Percentiles rank a stretch among this genome's conserved stretches.
Evolutionary conservation across 2,797 vertebrate genomes (phyloP).

Genomic region (Dromococcyx pavoninus): DNA sequence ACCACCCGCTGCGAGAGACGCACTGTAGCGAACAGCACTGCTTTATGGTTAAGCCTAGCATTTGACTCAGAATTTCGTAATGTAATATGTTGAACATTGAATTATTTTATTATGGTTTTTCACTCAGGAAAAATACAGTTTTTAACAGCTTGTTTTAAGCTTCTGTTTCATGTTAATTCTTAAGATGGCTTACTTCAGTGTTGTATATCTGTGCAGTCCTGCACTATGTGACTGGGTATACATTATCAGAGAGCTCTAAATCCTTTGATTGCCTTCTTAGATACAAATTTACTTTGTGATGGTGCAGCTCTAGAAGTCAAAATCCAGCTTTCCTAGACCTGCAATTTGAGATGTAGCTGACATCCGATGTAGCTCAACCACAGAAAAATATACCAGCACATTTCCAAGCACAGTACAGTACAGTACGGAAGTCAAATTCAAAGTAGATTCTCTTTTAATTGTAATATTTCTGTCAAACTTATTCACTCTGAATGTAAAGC

Average conservation of each 20-base stretch:
- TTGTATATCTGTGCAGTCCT: neutral
- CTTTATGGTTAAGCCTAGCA: neutral
- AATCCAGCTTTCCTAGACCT: neutral
- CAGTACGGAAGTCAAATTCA: neutral
- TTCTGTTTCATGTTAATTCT: neutral
- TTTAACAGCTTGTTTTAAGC: neutral
- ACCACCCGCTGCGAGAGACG: neutral
- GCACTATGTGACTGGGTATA: neutral
- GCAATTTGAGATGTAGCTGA: neutral
- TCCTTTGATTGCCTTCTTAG: neutral
- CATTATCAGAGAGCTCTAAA: neutral
- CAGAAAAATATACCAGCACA: neutral
- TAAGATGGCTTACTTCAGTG: neutral
- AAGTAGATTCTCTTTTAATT: neutral
- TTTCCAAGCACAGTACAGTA: neutral
- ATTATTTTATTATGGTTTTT: neutral
- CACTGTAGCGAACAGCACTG: neutral
- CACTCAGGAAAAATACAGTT: neutral
- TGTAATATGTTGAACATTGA: neutral
- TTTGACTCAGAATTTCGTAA: neutral
- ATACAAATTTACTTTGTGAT: neutral
- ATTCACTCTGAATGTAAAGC: neutral
- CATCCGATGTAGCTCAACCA: neutral
- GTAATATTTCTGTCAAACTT: neutral
- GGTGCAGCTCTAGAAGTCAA: neutral